Conservation (phyloP, 2,797 vertebrate genomes). For the Alectoris magna region DNA sequence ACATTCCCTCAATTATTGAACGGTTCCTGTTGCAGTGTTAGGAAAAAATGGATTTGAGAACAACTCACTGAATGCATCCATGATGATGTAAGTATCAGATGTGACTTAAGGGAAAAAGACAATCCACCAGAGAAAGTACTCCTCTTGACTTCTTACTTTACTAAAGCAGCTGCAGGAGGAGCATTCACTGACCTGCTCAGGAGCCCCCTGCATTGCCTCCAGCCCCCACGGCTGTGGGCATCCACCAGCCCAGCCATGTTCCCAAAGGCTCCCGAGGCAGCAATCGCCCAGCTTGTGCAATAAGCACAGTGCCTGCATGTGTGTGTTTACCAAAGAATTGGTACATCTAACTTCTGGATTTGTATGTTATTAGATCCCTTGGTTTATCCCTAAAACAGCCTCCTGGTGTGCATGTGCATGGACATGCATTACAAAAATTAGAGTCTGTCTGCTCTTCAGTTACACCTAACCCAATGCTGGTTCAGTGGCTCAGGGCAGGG, state of each 20-base stretch:
- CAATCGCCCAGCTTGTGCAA: not conserved
- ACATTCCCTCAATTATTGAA: not conserved
- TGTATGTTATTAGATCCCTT: not conserved
- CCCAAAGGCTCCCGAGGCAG: not conserved
- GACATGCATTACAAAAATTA: not conserved
- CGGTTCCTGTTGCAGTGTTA: not conserved
- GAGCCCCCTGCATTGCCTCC: not conserved
- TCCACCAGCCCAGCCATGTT: not conserved
- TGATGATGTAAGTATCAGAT: not conserved
- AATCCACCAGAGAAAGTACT: not conserved
- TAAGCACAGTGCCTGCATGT: too few species aligned
- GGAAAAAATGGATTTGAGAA: not conserved
- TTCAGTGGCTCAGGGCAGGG: not conserved
- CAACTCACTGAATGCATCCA: not conserved
- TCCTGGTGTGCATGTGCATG: not conserved
- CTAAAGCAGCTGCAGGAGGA: not conserved
- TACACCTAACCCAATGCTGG: not conserved
- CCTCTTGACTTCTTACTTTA: not conserved
- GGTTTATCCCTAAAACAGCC: not conserved
- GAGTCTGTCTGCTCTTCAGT: not conserved
- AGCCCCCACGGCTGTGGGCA: not conserved
- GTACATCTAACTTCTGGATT: not conserved
- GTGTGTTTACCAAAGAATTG: not conserved
- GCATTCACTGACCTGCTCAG: rapidly evolving
- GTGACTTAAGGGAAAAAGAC: not conserved